A percentile compares a stretch with the other conserved stretches of the same genome.
Evolutionary conservation across 92 coral and sea anemone genomes (phyloP).

Genomic region (Isaurus tuberculatus): DNA sequence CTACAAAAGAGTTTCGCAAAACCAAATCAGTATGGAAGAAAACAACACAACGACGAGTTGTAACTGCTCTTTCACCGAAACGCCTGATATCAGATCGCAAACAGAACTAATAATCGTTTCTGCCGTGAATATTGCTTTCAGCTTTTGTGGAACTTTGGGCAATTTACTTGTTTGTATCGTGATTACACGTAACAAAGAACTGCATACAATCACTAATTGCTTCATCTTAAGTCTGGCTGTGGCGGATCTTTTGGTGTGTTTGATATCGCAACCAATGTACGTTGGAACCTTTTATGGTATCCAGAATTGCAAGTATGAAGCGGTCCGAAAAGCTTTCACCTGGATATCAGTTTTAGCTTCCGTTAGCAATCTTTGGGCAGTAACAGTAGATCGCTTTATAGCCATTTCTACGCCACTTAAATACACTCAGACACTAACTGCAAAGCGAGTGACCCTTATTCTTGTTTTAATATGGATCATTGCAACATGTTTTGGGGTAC

Average conservation of each 20-base stretch:
- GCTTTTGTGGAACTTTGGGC: conserved; percentile 81
- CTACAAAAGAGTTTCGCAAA: not conserved
- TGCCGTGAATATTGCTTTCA: conserved; percentile 76
- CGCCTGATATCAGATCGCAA: conserved; percentile 41
- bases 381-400: conserved; percentile 88
- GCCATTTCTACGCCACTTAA: conserved; percentile 80
- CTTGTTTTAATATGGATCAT: conserved; percentile 71
- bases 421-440: conserved; percentile 72
- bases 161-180: conserved; percentile 78
- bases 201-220: conserved; percentile 77
- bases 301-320: conserved; percentile 43
- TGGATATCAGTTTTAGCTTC: conserved; percentile 92
- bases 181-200: conserved; percentile 64
- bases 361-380: conserved; percentile 83
- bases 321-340: conserved; percentile 73
- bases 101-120: conserved; percentile 66
- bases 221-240: conserved; percentile 86
- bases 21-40: not conserved
- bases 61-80: conserved; percentile 18
- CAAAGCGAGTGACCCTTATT: conserved; percentile 55
- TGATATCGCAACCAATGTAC: conserved; percentile 91
- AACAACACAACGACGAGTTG: conserved; percentile 30
- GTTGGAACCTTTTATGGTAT: conserved; percentile 70
- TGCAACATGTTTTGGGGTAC: conserved; percentile 69
- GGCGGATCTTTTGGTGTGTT: conserved; percentile 90